Conservation (phyloP, 2,113 vertebrate genomes). For the Peromyscus polionotus region DNA sequence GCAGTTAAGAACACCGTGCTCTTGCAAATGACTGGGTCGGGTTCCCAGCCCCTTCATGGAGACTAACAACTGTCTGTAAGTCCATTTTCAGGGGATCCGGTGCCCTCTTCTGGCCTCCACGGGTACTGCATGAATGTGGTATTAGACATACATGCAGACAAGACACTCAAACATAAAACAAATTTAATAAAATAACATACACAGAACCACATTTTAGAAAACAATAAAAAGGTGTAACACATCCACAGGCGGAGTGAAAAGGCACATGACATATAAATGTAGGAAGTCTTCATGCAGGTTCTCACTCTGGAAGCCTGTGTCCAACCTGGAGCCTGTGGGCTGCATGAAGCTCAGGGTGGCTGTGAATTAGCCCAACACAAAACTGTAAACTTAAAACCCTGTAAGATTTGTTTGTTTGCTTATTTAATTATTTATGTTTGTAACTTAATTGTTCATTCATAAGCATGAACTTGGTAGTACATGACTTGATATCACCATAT, state of each 20-base stretch:
- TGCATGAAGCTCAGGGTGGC: neutral
- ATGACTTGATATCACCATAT: neutral
- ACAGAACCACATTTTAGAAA: neutral
- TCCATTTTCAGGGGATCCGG: neutral
- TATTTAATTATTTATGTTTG: no score
- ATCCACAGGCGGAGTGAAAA: neutral
- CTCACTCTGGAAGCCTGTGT: neutral
- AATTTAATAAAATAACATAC: neutral
- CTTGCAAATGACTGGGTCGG: neutral
- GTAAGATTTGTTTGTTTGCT: neutral
- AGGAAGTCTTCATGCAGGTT: neutral
- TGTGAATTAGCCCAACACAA: neutral
- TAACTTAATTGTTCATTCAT: neutral
- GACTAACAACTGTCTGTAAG: neutral
- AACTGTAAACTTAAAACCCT: neutral
- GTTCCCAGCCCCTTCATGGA: neutral
- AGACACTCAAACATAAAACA: neutral
- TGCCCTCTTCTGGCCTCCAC: neutral
- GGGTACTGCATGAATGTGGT: neutral
- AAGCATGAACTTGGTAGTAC: neutral
- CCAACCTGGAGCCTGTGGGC: neutral
- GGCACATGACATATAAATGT: neutral
- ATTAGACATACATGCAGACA: neutral
- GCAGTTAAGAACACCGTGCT: neutral
- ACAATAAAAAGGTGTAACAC: neutral